A percentile compares a stretch with the other conserved stretches of the same genome.
Evolutionary conservation across 2,797 vertebrate species (phyloP).

Genomic region (Sandelia bainsii): DNA sequence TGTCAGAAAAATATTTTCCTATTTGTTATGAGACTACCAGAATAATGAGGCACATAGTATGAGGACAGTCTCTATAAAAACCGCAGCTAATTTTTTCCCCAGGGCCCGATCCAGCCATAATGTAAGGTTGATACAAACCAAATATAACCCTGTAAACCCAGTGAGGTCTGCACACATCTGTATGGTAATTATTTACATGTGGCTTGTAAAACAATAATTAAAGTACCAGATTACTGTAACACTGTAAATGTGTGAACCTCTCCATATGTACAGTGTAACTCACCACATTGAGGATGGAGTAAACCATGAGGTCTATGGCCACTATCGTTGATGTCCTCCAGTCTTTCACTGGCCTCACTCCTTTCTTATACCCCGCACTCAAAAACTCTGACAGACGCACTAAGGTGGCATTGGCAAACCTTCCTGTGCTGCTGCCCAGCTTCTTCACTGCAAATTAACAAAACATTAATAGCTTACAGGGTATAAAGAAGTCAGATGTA

Average conservation of each 20-base stretch:
- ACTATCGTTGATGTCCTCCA: slow-evolving; percentile 92
- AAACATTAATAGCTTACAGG: neutral
- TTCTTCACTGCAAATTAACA: slow-evolving; percentile 74
- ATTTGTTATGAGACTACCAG: neutral
- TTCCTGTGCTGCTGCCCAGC: slow-evolving; percentile 20
- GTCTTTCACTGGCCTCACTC: slow-evolving; percentile 91
- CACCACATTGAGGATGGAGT: slow-evolving; percentile 96
- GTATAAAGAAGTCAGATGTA: neutral
- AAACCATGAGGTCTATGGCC: slow-evolving; percentile 94
- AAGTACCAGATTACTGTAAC: neutral
- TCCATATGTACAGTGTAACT: slow-evolving; percentile 50
- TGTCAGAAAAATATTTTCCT: neutral
- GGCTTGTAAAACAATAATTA: neutral
- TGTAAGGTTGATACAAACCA: neutral
- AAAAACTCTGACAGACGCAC: slow-evolving; percentile 87
- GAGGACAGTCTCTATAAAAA: neutral
- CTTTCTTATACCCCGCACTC: slow-evolving; percentile 90
- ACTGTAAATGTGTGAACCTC: neutral
- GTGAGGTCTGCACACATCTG: neutral
- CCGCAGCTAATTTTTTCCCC: neutral
- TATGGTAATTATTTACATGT: slow-evolving; percentile 5
- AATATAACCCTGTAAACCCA: neutral
- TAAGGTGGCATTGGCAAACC: slow-evolving; percentile 84
- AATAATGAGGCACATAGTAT: neutral
- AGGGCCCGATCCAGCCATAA: neutral